Conservation (phyloP, 2,888 invertebrate genomes). For the Rhamnusium bicolor region DNA sequence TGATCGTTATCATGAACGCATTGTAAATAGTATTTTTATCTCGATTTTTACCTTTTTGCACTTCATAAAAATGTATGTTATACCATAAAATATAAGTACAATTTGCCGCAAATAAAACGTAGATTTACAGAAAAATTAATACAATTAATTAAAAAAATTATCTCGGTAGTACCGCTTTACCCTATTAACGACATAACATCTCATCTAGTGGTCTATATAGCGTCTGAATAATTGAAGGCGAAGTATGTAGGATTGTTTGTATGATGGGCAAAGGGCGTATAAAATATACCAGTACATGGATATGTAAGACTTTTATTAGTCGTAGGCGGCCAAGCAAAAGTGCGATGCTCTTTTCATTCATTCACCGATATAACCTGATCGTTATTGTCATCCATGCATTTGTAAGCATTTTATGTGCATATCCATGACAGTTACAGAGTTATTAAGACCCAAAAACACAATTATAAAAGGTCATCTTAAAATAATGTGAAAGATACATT, state of each 20-base stretch:
- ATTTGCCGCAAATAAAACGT: too few relatives aligned
- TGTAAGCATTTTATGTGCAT: conserved; percentile 26
- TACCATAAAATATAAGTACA: too few relatives aligned
- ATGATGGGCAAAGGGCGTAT: conserved; percentile 56
- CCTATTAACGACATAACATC: conserved; percentile 21
- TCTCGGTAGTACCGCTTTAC: conserved; percentile 19
- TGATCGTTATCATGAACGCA: too few relatives aligned
- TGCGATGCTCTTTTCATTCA: conserved; percentile 37
- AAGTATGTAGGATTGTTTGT: conserved; percentile 41
- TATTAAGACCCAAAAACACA: conserved; percentile 50
- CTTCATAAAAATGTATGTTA: too few relatives aligned
- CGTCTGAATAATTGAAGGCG: conserved; percentile 39
- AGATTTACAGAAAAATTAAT: neutral
- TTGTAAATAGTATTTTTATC: too few relatives aligned
- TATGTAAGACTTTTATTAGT: conserved; percentile 21
- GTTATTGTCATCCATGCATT: conserved; percentile 27
- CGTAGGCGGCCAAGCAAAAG: conserved; percentile 37
- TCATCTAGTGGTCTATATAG: conserved; percentile 36
- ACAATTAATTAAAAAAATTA: neutral
- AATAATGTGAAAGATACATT: conserved; percentile 34
- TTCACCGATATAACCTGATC: conserved; percentile 41
- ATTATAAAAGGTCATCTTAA: conserved; percentile 46
- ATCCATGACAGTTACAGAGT: conserved; percentile 30
- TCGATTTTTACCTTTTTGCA: too few relatives aligned
- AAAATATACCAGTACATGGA: conserved; percentile 54